Conservation (phyloP, 2,113 vertebrate genomes). For the Tylochromis polylepis region DNA sequence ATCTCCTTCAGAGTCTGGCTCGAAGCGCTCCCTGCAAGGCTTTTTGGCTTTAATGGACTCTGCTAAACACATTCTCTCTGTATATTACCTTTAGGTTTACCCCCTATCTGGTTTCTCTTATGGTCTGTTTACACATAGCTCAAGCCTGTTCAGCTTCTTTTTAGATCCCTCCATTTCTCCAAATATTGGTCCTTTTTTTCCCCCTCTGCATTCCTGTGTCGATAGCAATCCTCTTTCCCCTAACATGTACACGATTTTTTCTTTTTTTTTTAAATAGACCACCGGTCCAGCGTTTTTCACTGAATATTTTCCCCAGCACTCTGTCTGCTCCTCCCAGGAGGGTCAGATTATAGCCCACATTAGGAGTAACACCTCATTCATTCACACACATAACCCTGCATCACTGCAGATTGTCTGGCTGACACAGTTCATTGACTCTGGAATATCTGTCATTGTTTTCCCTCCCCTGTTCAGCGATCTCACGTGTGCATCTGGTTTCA, state of each 20-base stretch:
- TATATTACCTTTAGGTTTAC: slow-evolving; percentile 64
- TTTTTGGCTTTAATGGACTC: slow-evolving; percentile 73
- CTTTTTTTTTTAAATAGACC: not conserved
- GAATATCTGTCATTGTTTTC: slow-evolving; percentile 48
- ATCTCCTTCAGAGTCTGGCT: slow-evolving; percentile 62
- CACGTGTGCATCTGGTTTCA: slow-evolving; percentile 45
- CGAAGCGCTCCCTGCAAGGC: slow-evolving; percentile 59
- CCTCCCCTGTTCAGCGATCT: slow-evolving; percentile 4
- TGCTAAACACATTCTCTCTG: slow-evolving; percentile 69
- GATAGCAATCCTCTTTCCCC: not conserved
- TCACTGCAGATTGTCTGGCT: slow-evolving; percentile 34
- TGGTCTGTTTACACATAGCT: slow-evolving; percentile 44
- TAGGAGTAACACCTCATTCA: slow-evolving; percentile 61
- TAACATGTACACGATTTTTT: not conserved
- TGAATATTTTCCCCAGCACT: slow-evolving; percentile 34
- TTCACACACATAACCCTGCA: slow-evolving; percentile 48
- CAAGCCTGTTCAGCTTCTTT: slow-evolving; percentile 7
- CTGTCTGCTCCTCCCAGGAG: slow-evolving; percentile 17
- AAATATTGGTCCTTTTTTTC: not conserved
- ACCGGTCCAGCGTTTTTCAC: slow-evolving; percentile 3
- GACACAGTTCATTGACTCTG: slow-evolving; percentile 45
- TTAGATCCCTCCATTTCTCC: not conserved
- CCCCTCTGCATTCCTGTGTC: not conserved
- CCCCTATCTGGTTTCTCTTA: slow-evolving; percentile 66
- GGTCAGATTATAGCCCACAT: slow-evolving; percentile 55